Base-by-base conservation (phyloP, 2,797 vertebrate species). In the Lutjanus argentimaculatus region DNA sequence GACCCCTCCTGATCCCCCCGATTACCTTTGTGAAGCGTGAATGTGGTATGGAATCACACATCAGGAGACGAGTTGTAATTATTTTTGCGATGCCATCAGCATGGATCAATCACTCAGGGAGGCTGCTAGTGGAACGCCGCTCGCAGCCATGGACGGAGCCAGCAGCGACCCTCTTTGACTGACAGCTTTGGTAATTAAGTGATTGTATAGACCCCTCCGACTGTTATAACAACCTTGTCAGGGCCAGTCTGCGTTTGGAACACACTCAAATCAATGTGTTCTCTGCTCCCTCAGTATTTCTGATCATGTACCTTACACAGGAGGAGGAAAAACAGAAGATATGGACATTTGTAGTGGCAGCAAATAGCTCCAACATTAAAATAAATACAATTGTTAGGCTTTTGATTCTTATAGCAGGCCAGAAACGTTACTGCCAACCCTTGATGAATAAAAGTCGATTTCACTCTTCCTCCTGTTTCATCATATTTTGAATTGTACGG, bases 121-220 rank as follows among this genome's bases (percentile, higher is more conserved):
- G 96, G 92, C 93, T 94, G 95, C 95, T 95, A 93, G 96, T 95
- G 97, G 96, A 97, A 97, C 93, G 96, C 96, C 93, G 93, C 95
- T 96, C 91, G 94, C 95, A 95, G 96, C 96, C 96, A 93, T 88
- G 94, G 89, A 92, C 84, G 93, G 92, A 91, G 93, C 94, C 95
- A 94, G 96, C 92, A 91, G 95, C 94, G 95, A 95, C 96, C 95
- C 87, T 88, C 59, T 89, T 91, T 98, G 97, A 99, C 95, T 98
- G 98, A 98, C 98, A 98, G 98, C 96, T 97, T 96, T 96, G 97
- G 97, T 99, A 97, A 99, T 99, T 98, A 98, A 97, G 97, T 96
- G 97, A 97, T 97, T 97, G 97, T 97, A 97, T 94, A 96, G 96
- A 96, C 95, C 96, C 95, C 96, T 96, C 96, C 92, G 94, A 96